Base-by-base conservation (phyloP, 1,140 invertebrate species). In the Dinoponera quadriceps region DNA sequence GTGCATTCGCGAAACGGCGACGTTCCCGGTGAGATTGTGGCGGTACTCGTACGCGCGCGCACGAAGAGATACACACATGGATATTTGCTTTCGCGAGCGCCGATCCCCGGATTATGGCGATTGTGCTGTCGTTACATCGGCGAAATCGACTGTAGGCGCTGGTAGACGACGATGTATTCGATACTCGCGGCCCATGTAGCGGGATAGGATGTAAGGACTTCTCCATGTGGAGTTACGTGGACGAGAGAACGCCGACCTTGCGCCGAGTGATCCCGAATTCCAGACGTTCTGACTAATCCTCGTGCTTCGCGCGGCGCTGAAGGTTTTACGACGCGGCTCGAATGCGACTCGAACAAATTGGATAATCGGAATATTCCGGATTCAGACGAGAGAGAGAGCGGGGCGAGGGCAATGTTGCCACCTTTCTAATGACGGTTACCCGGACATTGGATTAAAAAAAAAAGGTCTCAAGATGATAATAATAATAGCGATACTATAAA, bases 41-140 rank as follows among this genome's bases (percentile, higher is more conserved):
- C 75, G 48, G 55, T 55, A 51, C 27, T 14, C 65, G 33, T 18
- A 7, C 51, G 14, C 55, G 22, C 9, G 7, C 38, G 22, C 55
- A 13, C 22, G 65, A n/a, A n/a, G n/a, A n/a, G n/a, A n/a, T n/a
- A n/a, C 27, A 60, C 57, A 44, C 57, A 63, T 25, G 20, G 75
- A 80, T 48, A 80, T 80, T 80, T 71, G 75, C 65, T 48, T 33
- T 57, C 16, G 75, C 51, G 66, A 71, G 22, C 51, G 57, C 25
- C 62, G 60, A 63, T 63, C 60, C 60, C 1, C 60, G 22, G 51
- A 80, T 80, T 80, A 80, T 25, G 22, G n/a, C 38, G 51, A 80
- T 80, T 80, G 65, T 69, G 33, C 51, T 33, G n/a, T 57, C 49
- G 55, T 78, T 55, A 75, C 73, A 25, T 16, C 44, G 55, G 49